phyloP scores from a whole-genome alignment of 2,888 invertebrate genomes.

The Drepanosiphum platanoidis region DNA sequence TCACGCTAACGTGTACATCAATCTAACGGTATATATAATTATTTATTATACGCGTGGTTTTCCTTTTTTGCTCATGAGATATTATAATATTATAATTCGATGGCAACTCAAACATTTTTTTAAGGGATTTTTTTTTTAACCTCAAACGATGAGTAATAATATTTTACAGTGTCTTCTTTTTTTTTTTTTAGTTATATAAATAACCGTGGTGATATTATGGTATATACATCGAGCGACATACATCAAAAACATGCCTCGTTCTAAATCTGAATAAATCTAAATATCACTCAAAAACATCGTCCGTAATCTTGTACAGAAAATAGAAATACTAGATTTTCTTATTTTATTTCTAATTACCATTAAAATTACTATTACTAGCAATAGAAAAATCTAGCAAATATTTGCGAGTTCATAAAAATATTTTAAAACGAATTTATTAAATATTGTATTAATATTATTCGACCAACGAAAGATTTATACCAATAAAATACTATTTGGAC shows the following conservation, averaged over 20 bases:
- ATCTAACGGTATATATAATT: not conserved
- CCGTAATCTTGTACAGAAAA: not conserved
- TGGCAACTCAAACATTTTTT: not conserved
- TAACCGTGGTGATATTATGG: not conserved
- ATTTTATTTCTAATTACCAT: no score
- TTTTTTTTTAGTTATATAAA: not conserved
- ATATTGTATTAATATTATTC: no score
- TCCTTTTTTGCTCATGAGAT: not conserved
- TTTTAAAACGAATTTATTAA: no score
- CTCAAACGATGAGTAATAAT: slow-evolving; percentile 8
- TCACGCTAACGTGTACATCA: not conserved
- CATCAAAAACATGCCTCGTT: not conserved
- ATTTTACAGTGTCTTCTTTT: not conserved
- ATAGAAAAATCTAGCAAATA: no score
- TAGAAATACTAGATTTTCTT: not conserved
- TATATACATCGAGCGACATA: no score
- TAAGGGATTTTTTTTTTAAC: not conserved
- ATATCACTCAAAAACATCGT: not conserved
- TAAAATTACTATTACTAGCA: no score
- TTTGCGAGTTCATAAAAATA: no score
- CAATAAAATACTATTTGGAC: not conserved
- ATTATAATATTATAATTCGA: not conserved
- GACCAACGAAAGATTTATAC: no score
- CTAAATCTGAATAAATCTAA: not conserved
- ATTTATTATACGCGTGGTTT: not conserved